Percentiles rank a stretch among this genome's conserved stretches.
Conservation (phyloP, 2,888 invertebrate species). For the Eurytoma adleriae region DNA sequence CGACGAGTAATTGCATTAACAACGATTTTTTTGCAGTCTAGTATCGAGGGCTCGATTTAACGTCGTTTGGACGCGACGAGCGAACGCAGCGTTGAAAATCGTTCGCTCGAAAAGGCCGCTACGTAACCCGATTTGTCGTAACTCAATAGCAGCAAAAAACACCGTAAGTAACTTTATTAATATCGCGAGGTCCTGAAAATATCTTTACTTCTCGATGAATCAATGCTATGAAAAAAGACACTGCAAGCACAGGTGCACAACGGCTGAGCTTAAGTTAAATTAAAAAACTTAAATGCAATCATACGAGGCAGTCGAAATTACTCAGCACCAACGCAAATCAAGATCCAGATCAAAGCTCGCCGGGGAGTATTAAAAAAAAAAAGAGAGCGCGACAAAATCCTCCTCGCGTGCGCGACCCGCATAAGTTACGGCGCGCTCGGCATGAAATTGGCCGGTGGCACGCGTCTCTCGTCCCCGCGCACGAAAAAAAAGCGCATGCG, state of each 20-base stretch:
- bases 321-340: too few species aligned
- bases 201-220: background rate
- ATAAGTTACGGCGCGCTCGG: constrained; percentile 16
- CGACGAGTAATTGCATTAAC: constrained; percentile 6
- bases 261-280: too few species aligned
- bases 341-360: too few species aligned
- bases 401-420: constrained; percentile 15
- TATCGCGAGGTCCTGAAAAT: background rate
- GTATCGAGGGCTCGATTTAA: background rate
- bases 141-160: too few species aligned
- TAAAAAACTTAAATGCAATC: too few species aligned
- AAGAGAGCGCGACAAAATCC: background rate
- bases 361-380: background rate
- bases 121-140: background rate
- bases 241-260: too few species aligned
- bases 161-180: too few species aligned
- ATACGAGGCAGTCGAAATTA: too few species aligned
- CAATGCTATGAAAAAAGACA: background rate
- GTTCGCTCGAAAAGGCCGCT: too few species aligned
- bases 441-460: constrained; percentile 30
- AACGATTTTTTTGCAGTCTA: background rate
- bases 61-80: background rate
- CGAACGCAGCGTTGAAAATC: background rate
- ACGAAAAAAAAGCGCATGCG: constrained; percentile 16
- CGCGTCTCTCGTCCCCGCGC: constrained; percentile 7